Evolutionary conservation across 2,797 vertebrate species (phyloP), one percentile per base, ranked within the genome.

Genomic region (Perodicticus potto): DNA sequence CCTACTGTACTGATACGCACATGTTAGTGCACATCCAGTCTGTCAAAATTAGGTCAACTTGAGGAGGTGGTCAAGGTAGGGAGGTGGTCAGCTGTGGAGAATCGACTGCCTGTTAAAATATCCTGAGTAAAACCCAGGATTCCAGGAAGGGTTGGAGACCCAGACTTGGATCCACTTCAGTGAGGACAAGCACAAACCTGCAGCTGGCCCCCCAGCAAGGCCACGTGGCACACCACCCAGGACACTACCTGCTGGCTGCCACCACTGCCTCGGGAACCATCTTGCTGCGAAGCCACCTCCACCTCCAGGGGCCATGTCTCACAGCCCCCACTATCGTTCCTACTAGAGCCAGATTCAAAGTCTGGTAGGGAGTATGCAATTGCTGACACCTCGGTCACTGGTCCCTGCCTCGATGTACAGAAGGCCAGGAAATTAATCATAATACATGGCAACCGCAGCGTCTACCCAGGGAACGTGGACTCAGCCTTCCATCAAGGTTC

Each of bases 141-240:
- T 10, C 19, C 12, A 20, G 80, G 27, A 57, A 61, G 8, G 14
- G 22, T 4, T 29, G 37, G 53, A 23, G 72, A 86, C 4, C 13
- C 49, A 80, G 70, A 23, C 59, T 27, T 43, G 40, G 49, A 95
- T 45, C 19, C 2, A 1, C 27, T 63, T 55, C 8, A 22, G 25
- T 2, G 43, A 69, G 67, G 29, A 34, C 25, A 5, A 29, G 23
- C 63, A 23, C 43, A 22, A 55, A n/a, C 34, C 65, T 49, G 43
- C 27, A 63, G 57, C 57, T 13, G 53, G 40, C 1, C n/a, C 6
- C 20, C 34, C 27, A 13, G 1, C n/a, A 37, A 14, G 29, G 85
- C 34, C 82, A 20, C 25, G 7, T 49, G 49, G 49, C 49, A 49
- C 49, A 49, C 49, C 49, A 49, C 13, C 49, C 0, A 0, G 22